phyloP scores from a whole-genome alignment of 2,113 vertebrate species.

The Phyllostomus discolor region DNA sequence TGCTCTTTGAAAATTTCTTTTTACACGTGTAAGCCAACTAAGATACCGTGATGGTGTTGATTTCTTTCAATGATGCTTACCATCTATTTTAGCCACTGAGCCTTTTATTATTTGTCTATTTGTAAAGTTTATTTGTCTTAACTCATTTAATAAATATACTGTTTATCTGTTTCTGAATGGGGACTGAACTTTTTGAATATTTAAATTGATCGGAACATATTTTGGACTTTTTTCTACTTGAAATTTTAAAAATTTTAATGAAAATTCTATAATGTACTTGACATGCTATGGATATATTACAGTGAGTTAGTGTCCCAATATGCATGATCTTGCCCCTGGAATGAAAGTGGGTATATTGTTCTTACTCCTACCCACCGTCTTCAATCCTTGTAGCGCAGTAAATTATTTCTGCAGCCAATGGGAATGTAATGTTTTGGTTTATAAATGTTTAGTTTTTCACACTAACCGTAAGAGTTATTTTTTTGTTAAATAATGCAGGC shows the following conservation, averaged over 20 bases:
- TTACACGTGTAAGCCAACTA: conserved; percentile 75
- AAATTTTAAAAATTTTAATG: conserved; percentile 50
- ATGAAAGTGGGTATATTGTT: background rate
- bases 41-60: conserved; percentile 73
- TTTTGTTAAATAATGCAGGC: background rate
- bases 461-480: conserved; percentile 2
- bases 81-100: conserved; percentile 75
- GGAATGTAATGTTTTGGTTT: background rate
- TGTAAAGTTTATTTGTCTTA: conserved; percentile 78
- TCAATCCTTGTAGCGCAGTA: background rate
- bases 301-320: background rate
- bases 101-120: conserved; percentile 78
- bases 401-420: background rate
- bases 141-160: conserved; percentile 84
- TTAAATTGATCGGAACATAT: conserved; percentile 65
- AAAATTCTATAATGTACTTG: conserved; percentile 42
- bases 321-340: conserved; percentile 9
- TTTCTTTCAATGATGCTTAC: conserved; percentile 72
- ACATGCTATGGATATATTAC: conserved; percentile 29
- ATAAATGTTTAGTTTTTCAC: conserved; percentile 30
- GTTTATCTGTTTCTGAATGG: conserved; percentile 86
- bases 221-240: conserved; percentile 61
- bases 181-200: conserved; percentile 83
- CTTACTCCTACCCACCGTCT: background rate
- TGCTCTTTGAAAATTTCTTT: conserved; percentile 76